Conservation (phyloP, 2,888 invertebrate genomes). For the Drosophila anomalata region DNA sequence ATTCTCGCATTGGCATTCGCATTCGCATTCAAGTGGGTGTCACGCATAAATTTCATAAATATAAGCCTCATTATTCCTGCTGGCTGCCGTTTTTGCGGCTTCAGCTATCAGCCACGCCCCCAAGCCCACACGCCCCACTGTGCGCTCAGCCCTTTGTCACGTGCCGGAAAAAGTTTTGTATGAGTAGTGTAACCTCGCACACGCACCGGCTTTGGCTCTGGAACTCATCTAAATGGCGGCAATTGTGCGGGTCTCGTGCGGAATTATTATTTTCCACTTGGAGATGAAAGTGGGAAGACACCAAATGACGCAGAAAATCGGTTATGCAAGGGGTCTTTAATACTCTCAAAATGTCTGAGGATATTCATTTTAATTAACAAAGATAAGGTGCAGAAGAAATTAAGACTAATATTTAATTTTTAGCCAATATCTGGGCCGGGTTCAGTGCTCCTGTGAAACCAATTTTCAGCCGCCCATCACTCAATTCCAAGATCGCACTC, state of each 20-base stretch:
- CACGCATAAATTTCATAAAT: slow-evolving; percentile 81
- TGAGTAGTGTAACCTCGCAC: slow-evolving; percentile 38
- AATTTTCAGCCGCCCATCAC: slow-evolving; percentile 16
- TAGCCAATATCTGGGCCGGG: not conserved
- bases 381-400: not conserved
- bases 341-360: not conserved
- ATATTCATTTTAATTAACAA: not conserved
- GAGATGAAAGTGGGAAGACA: slow-evolving; percentile 16
- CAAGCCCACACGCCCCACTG: not conserved
- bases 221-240: slow-evolving; percentile 77
- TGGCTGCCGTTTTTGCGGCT: slow-evolving; percentile 61
- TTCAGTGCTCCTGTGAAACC: not conserved
- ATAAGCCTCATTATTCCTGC: slow-evolving; percentile 75
- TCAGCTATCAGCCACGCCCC: slow-evolving; percentile 28
- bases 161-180: slow-evolving; percentile 67
- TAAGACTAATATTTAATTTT: not conserved
- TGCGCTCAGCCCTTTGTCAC: slow-evolving; percentile 68
- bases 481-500: slow-evolving; percentile 29
- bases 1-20: slow-evolving; percentile 39
- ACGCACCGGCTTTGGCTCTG: slow-evolving; percentile 11
- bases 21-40: slow-evolving; percentile 73
- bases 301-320: slow-evolving; percentile 10
- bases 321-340: not conserved
- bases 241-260: slow-evolving; percentile 72
- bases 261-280: slow-evolving; percentile 56